phyloP scores from a whole-genome alignment of 2,888 invertebrate species.

The Isoperla grammatica region DNA sequence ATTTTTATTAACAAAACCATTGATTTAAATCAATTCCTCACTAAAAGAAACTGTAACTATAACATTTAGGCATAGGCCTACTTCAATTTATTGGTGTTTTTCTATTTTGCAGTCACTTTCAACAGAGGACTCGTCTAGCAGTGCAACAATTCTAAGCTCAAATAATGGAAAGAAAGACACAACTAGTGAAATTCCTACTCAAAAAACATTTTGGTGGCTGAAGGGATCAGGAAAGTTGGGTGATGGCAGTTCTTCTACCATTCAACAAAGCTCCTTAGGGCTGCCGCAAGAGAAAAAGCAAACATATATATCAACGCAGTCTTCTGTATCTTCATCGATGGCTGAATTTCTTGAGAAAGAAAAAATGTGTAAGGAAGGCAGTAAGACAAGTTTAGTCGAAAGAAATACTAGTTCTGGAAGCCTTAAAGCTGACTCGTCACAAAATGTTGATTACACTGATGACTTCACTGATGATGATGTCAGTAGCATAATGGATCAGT shows the following conservation, averaged over 20 bases:
- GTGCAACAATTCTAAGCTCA: no score
- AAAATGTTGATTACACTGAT: neutral
- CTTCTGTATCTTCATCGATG: slow-evolving; percentile 17
- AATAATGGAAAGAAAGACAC: no score
- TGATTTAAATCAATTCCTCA: no score
- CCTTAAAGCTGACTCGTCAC: neutral
- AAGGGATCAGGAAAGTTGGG: neutral
- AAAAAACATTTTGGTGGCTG: slow-evolving; percentile 11
- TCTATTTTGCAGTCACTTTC: no score
- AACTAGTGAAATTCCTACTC: neutral
- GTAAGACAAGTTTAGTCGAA: neutral
- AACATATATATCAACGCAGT: slow-evolving; percentile 2
- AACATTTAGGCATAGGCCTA: no score
- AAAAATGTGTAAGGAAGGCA: slow-evolving; percentile 9
- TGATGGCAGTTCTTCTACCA: no score
- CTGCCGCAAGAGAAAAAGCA: neutral
- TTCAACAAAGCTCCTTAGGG: neutral
- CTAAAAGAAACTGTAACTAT: no score
- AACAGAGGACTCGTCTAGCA: no score
- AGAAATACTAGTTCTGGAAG: neutral
- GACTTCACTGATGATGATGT: slow-evolving; percentile 23
- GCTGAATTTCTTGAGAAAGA: slow-evolving; percentile 22
- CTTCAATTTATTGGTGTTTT: no score
- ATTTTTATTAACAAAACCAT: no score
- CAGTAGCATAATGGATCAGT: slow-evolving; percentile 23